Conservation (phyloP, 2,888 invertebrate species). For the Myathropa florea region DNA sequence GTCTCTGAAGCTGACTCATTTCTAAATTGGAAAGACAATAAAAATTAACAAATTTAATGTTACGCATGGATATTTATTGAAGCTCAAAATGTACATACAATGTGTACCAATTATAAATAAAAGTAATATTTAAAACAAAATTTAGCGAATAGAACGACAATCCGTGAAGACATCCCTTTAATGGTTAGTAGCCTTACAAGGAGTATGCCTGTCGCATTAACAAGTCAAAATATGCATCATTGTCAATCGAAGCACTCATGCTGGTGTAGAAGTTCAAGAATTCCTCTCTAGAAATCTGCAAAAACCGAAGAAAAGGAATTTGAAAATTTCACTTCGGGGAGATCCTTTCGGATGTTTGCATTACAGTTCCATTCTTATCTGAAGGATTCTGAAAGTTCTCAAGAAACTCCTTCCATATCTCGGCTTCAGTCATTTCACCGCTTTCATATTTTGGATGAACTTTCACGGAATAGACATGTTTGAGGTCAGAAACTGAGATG, state of each 20-base stretch:
- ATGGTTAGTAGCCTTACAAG: conserved; percentile 21
- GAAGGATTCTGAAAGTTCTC: conserved; percentile 89
- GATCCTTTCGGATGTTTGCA: too few relatives aligned
- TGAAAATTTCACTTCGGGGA: not conserved
- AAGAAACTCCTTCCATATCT: conserved; percentile 89
- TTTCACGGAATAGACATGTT: conserved; percentile 89
- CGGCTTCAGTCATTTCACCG: conserved; percentile 92
- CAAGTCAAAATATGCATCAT: conserved; percentile 95
- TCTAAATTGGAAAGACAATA: too few relatives aligned
- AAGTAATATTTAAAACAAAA: conserved; percentile 8
- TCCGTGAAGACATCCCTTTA: not conserved
- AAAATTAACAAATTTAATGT: too few relatives aligned
- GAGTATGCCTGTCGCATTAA: conserved; percentile 97
- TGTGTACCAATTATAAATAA: not conserved
- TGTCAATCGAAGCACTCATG: conserved; percentile 96
- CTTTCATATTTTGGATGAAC: conserved; percentile 91
- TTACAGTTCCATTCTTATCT: conserved; percentile 88
- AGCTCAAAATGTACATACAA: not conserved
- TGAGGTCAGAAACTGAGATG: conserved; percentile 89
- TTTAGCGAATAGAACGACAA: not conserved
- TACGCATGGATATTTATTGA: too few relatives aligned
- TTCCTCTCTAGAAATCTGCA: conserved; percentile 94
- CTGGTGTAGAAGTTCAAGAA: conserved; percentile 96
- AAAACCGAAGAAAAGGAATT: not conserved
- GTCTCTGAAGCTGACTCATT: too few relatives aligned